Conservation (phyloP, 2,888 invertebrate species). For the Watsonalla binaria region DNA sequence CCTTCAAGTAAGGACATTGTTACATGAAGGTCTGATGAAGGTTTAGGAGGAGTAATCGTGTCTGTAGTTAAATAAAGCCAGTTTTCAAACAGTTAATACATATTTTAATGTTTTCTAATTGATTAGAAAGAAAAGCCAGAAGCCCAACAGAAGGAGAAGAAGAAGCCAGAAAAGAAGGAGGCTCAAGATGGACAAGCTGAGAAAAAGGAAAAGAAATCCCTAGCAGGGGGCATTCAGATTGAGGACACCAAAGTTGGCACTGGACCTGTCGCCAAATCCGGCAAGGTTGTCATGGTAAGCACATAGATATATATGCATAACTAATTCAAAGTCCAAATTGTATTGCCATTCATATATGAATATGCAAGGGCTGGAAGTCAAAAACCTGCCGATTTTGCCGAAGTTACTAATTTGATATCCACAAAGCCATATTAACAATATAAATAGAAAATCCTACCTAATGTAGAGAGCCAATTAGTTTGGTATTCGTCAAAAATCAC, state of each 20-base stretch:
- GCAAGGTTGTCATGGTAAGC: conserved; percentile 82
- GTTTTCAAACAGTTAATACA: not conserved
- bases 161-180: conserved; percentile 56
- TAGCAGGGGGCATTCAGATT: conserved; percentile 88
- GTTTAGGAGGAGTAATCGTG: too few relatives aligned
- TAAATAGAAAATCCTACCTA: too few relatives aligned
- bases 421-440: too few relatives aligned
- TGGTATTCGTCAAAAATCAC: too few relatives aligned
- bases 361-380: too few relatives aligned
- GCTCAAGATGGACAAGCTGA: conserved; percentile 37
- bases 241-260: conserved; percentile 90
- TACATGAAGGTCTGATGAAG: too few relatives aligned
- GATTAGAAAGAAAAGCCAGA: conserved; percentile 46
- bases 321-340: not conserved
- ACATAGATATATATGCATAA: not conserved
- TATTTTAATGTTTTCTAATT: conserved; percentile 1
- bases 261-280: conserved; percentile 87
- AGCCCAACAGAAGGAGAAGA: conserved; percentile 51
- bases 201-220: conserved; percentile 73
- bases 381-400: too few relatives aligned
- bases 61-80: not conserved
- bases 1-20: too few relatives aligned
- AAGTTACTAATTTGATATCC: too few relatives aligned
- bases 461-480: too few relatives aligned
- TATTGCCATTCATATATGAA: too few relatives aligned